A percentile compares a stretch with the other conserved stretches of the same genome.
phyloP scores from a whole-genome alignment of 2,113 vertebrate species.

The Ptilonorhynchus violaceus region DNA sequence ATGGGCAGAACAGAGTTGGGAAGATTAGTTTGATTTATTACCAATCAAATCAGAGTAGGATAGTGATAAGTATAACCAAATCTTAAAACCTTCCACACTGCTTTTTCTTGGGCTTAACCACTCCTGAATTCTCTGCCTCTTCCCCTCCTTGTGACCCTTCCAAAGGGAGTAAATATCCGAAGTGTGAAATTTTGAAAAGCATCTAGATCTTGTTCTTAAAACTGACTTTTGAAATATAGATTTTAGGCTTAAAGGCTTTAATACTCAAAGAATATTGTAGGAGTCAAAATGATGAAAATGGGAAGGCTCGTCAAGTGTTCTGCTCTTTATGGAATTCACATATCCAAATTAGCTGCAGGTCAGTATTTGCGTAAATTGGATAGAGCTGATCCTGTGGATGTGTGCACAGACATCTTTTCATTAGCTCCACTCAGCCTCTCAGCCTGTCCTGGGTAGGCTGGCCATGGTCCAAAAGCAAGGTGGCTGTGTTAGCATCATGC shows the following conservation, averaged over 20 bases:
- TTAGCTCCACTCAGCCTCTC: background rate
- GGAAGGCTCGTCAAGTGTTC: background rate
- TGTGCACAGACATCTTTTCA: background rate
- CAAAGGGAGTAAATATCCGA: background rate
- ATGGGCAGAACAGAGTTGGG: background rate
- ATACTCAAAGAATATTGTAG: background rate
- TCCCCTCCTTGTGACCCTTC: background rate
- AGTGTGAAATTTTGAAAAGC: background rate
- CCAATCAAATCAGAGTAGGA: background rate
- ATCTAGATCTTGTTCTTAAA: background rate
- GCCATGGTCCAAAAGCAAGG: background rate
- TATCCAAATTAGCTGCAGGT: background rate
- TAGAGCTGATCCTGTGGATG: background rate
- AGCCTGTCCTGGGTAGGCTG: background rate
- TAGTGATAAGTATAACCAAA: background rate
- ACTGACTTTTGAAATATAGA: background rate
- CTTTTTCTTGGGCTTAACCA: background rate
- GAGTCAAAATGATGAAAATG: background rate
- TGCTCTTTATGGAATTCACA: background rate
- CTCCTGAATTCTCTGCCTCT: background rate
- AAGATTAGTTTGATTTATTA: background rate
- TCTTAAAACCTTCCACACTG: background rate
- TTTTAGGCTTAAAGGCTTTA: background rate
- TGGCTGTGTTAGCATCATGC: background rate
- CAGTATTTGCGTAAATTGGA: background rate